These are phyloP conservation scores for Calephelis nemesis DNA, from an alignment of 1,140 invertebrate species.

Conservation along the genomic window DNA sequence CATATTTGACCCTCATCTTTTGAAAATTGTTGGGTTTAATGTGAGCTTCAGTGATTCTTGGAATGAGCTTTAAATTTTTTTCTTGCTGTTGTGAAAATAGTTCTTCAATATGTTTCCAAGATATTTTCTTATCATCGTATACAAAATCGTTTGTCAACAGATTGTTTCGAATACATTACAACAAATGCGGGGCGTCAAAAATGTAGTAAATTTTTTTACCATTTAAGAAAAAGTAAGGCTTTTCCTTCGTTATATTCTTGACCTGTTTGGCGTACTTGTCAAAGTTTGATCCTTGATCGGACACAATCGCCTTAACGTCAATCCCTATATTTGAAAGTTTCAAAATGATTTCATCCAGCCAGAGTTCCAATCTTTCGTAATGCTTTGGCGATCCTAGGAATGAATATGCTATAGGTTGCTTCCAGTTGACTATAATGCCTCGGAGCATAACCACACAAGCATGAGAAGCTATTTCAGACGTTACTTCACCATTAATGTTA, in stretches of 20 bases:
- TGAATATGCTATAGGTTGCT: slow-evolving; percentile 35
- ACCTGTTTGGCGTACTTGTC: slow-evolving; percentile 30
- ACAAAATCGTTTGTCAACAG: slow-evolving; percentile 28
- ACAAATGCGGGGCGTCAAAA: slow-evolving; percentile 38
- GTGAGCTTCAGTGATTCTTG: background rate
- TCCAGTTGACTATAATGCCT: slow-evolving; percentile 37
- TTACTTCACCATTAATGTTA: slow-evolving; percentile 31
- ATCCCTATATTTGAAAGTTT: slow-evolving; percentile 34
- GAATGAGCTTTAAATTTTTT: no score
- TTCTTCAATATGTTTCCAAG: slow-evolving; percentile 17
- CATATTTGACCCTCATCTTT: background rate
- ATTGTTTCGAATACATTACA: slow-evolving; percentile 35
- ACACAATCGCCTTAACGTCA: slow-evolving; percentile 32
- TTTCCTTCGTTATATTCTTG: slow-evolving; percentile 30
- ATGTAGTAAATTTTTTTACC: slow-evolving; percentile 35
- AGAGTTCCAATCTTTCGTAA: slow-evolving; percentile 28
- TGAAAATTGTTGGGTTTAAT: background rate
- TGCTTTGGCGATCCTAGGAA: slow-evolving; percentile 30
- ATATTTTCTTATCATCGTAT: slow-evolving; percentile 21
- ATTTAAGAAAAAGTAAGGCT: slow-evolving; percentile 35
- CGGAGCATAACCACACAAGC: slow-evolving; percentile 19
- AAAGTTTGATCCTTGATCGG: slow-evolving; percentile 37
- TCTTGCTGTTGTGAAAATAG: no score
- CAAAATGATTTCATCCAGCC: slow-evolving; percentile 31
- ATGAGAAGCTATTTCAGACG: slow-evolving; percentile 20